phyloP scores from a whole-genome alignment of 2,797 vertebrate genomes.

The Lacerta agilis region DNA sequence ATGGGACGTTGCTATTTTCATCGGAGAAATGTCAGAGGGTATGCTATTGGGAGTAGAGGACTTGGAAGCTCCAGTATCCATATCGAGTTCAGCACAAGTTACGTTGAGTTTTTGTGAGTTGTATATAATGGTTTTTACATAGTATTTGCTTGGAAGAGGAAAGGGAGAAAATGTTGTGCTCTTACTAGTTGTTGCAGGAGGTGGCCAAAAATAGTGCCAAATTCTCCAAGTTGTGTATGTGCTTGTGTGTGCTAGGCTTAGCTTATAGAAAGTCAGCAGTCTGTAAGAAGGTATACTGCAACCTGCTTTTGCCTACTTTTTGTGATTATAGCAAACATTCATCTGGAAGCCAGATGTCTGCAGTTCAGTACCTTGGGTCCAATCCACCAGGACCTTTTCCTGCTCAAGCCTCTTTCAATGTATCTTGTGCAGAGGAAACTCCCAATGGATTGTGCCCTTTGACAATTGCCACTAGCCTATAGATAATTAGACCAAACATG shows the following conservation, averaged over 20 bases:
- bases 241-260: background rate
- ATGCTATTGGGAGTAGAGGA: background rate
- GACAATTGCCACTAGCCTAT: conserved; percentile 16
- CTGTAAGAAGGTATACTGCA: background rate
- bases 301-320: background rate
- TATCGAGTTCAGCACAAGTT: background rate
- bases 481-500: conserved; percentile 18
- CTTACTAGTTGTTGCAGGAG: background rate
- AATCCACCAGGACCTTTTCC: background rate
- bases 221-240: background rate
- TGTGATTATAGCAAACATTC: background rate
- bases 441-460: background rate
- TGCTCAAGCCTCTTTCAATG: background rate
- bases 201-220: background rate
- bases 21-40: too few species aligned
- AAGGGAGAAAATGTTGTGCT: background rate
- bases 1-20: too few species aligned
- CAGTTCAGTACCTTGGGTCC: background rate
- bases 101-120: background rate
- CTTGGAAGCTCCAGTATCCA: background rate
- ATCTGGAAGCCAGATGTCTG: conserved; percentile 22
- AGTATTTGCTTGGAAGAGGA: background rate
- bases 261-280: background rate
- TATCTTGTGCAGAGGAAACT: background rate
- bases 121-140: background rate